These are phyloP conservation scores for Autographa pulchrina DNA, from an alignment of 2,888 invertebrate genomes.

Conservation along the genomic window DNA sequence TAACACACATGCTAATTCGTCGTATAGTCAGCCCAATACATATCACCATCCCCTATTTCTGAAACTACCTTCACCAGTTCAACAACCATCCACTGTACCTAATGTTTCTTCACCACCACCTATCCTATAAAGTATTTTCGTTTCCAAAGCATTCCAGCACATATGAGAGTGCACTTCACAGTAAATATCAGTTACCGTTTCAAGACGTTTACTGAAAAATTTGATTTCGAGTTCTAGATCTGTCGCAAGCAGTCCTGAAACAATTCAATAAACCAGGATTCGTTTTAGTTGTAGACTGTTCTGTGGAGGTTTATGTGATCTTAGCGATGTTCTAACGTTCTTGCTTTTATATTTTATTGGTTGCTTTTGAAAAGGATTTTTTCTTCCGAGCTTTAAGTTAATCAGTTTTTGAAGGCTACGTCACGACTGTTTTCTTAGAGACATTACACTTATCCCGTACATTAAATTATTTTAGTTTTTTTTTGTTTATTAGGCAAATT, in stretches of 20 bases:
- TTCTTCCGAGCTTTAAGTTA: no score
- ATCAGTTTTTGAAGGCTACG: no score
- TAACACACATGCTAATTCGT: no score
- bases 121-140: constrained; percentile 14
- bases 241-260: constrained; percentile 45
- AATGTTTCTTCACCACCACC: not conserved
- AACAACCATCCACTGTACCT: no score
- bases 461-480: no score
- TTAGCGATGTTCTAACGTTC: constrained; percentile 13
- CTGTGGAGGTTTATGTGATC: constrained; percentile 27
- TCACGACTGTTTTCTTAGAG: no score
- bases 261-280: constrained; percentile 49
- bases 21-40: no score
- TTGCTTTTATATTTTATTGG: constrained; percentile 15
- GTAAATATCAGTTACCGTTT: constrained; percentile 44
- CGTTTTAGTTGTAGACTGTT: constrained; percentile 25
- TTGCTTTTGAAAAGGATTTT: not conserved
- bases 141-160: constrained; percentile 41
- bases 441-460: no score
- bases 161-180: constrained; percentile 46
- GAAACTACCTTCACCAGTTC: no score
- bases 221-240: constrained; percentile 45
- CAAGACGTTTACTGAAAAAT: constrained; percentile 38
- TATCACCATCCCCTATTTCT: no score
- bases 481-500: no score